Evolutionary conservation across 2,113 vertebrate species (phyloP).

Genomic region (Archilochus colubris): DNA sequence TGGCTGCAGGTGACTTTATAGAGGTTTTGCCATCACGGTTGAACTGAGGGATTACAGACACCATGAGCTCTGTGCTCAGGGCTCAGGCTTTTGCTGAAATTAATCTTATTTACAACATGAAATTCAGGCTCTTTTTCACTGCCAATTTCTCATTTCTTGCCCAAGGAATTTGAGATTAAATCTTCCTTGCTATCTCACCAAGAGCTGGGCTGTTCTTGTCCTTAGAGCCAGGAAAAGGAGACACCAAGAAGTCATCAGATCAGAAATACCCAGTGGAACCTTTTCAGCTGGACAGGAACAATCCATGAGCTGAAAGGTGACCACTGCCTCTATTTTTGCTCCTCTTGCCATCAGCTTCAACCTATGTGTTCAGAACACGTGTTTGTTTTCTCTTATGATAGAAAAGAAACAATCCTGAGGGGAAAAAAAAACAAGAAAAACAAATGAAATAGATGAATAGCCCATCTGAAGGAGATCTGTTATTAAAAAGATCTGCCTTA

Average conservation of each 20-base stretch:
- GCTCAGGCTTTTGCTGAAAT: not conserved
- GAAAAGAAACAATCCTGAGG: not conserved
- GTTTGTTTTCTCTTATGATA: not conserved
- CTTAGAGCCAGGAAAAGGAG: not conserved
- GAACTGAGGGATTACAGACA: not conserved
- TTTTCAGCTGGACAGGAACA: not conserved
- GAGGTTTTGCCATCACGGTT: not conserved
- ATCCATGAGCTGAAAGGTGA: not conserved
- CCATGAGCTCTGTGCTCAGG: not conserved
- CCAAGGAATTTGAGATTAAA: not conserved
- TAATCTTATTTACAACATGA: not conserved
- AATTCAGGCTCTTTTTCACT: not conserved
- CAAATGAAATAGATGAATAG: not conserved
- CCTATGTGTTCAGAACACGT: not conserved
- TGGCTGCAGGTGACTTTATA: not conserved
- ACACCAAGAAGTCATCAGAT: not conserved
- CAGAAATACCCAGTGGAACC: not conserved
- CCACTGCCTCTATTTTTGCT: not conserved
- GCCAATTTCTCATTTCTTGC: not conserved
- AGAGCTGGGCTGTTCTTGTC: not conserved
- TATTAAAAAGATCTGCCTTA: not conserved
- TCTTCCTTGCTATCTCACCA: not conserved
- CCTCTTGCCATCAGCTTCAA: not conserved
- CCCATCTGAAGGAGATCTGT: not conserved
- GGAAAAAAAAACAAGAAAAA: not conserved